phyloP scores from a whole-genome alignment of 35 echinoderm and acorn worm species.

The Nesometra sesokonis region DNA sequence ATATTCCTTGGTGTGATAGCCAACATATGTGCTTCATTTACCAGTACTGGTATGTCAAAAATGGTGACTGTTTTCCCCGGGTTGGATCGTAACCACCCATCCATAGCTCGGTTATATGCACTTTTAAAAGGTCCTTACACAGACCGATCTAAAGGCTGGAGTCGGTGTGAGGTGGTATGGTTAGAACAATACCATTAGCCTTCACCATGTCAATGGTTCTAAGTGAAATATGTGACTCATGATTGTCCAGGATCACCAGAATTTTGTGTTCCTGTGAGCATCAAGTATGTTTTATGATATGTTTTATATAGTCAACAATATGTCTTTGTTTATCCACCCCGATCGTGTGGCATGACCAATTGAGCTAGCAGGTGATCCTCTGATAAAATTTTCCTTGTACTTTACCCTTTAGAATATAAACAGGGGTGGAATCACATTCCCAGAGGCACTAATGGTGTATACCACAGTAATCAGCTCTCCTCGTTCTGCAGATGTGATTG shows the following conservation, averaged over 20 bases:
- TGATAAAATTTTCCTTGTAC: constrained; percentile 26
- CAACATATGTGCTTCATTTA: neutral
- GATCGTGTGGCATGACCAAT: neutral
- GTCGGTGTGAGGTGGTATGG: constrained; percentile 9
- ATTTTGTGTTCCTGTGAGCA: constrained; percentile 16
- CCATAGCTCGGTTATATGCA: constrained; percentile 8
- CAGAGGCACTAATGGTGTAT: constrained; percentile 3
- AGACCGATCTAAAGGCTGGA: constrained; percentile 5
- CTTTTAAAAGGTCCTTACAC: constrained; percentile 2
- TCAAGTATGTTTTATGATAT: constrained; percentile 4
- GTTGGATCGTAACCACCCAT: constrained; percentile 7
- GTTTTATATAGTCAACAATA: constrained; percentile 2
- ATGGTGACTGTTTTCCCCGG: constrained; percentile 1
- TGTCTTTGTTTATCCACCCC: neutral
- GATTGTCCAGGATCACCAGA: constrained; percentile 17
- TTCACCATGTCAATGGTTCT: neutral
- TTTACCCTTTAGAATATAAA: constrained; percentile 14
- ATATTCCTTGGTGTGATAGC: constrained; percentile 13
- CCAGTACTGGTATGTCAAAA: constrained; percentile 9
- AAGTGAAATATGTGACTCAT: constrained; percentile 21
- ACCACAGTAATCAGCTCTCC: constrained; percentile 11
- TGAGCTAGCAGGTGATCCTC: constrained; percentile 1
- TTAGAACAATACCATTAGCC: neutral
- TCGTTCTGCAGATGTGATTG: constrained; percentile 13
- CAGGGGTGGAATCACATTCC: constrained; percentile 1